These are phyloP conservation scores for Okamejei kenojei DNA, from an alignment of 2,797 vertebrate species.

Conservation along the genomic window DNA sequence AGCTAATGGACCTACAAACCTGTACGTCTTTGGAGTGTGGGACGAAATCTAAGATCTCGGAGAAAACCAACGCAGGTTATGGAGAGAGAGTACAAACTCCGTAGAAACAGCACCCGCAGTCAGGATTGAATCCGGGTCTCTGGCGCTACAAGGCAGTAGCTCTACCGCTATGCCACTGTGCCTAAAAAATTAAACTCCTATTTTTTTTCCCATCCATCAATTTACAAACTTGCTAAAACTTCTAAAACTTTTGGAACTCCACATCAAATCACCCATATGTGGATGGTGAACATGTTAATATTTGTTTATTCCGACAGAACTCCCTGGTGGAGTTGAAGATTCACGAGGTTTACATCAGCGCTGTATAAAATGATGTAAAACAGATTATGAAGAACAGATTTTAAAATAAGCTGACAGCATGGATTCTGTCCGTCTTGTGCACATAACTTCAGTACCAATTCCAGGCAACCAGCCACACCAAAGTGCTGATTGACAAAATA, in stretches of 20 bases:
- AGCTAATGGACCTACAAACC: too few species aligned
- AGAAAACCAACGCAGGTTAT: too few species aligned
- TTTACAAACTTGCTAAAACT: neutral
- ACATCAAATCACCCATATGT: neutral
- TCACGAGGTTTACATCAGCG: neutral
- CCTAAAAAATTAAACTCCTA: neutral
- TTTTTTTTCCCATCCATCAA: neutral
- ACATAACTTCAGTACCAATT: neutral
- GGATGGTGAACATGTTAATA: neutral
- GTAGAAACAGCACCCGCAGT: too few species aligned
- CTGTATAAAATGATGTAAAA: neutral
- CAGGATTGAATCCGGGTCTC: too few species aligned
- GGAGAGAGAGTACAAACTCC: too few species aligned
- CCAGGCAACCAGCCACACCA: neutral
- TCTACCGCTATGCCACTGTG: too few species aligned
- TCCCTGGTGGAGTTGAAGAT: too few species aligned
- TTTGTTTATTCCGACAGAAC: neutral
- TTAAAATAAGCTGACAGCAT: neutral
- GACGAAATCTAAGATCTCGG: too few species aligned
- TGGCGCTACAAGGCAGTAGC: too few species aligned
- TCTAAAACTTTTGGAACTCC: neutral
- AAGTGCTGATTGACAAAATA: neutral
- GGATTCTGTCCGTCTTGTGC: neutral
- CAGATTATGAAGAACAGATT: neutral
- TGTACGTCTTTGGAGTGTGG: too few species aligned